Evolutionary conservation across 2,888 invertebrate genomes (phyloP).

Genomic region (Cybosia mesomella): DNA sequence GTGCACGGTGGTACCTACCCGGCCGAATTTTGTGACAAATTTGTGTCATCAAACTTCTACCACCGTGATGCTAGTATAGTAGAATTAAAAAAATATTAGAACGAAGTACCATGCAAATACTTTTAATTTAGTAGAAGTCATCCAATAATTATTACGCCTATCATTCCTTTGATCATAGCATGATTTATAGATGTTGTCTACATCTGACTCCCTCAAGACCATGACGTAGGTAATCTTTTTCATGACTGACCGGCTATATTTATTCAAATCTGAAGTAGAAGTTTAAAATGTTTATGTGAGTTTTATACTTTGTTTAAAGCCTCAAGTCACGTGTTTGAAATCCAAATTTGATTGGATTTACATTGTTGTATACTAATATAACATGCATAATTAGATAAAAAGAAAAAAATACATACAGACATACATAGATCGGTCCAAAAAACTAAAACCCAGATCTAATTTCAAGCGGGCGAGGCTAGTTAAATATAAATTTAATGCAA

Average conservation of each 20-base stretch:
- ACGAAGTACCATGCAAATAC: neutral
- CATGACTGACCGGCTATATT: constrained; percentile 21
- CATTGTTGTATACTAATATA: neutral
- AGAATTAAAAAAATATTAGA: neutral
- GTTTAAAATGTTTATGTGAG: constrained; percentile 31
- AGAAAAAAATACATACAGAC: too few relatives aligned
- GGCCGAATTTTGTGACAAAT: too few relatives aligned
- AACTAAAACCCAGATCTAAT: too few relatives aligned
- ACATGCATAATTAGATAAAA: too few relatives aligned
- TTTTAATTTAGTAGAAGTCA: neutral
- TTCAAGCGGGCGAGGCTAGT: too few relatives aligned
- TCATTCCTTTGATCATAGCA: constrained; percentile 30
- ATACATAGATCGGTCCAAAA: too few relatives aligned
- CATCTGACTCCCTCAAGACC: constrained; percentile 10
- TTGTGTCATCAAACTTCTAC: too few relatives aligned
- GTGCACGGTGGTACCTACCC: too few relatives aligned
- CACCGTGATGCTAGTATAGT: neutral
- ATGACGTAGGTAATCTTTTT: constrained; percentile 23
- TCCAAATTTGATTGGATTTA: constrained; percentile 21
- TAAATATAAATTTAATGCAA: too few relatives aligned
- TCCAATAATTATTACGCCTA: neutral
- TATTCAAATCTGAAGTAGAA: constrained; percentile 29
- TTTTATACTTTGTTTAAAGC: constrained; percentile 27
- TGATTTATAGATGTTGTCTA: constrained; percentile 25
- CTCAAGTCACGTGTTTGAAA: constrained; percentile 33